Percentiles rank a stretch among this genome's conserved stretches.
Conservation (phyloP, 2,113 vertebrate genomes). For the Petaurus breviceps region DNA sequence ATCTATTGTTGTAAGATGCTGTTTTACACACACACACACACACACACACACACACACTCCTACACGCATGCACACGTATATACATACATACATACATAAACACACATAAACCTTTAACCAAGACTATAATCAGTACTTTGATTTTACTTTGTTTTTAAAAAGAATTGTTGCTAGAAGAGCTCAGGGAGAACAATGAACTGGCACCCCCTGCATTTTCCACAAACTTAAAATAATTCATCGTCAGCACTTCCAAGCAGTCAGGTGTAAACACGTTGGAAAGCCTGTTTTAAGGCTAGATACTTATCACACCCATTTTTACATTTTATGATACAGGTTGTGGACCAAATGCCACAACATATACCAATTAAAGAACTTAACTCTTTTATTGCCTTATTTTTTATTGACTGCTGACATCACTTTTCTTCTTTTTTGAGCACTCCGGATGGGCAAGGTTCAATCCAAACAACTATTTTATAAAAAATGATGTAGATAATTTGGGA, state of each 20-base stretch:
- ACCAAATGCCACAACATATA: not conserved
- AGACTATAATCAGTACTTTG: not conserved
- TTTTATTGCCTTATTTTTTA: not conserved
- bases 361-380: not conserved
- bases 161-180: not conserved
- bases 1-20: not conserved
- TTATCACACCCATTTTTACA: not conserved
- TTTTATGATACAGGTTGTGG: not conserved
- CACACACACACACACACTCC: too few species aligned
- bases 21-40: too few species aligned
- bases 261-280: not conserved
- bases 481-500: not conserved
- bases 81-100: too few species aligned
- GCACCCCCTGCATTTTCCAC: not conserved
- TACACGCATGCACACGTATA: too few species aligned
- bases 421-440: not conserved
- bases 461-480: not conserved
- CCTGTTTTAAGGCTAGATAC: not conserved
- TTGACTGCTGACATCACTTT: not conserved
- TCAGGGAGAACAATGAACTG: not conserved
- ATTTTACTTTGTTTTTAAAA: not conserved
- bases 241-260: constrained; percentile 41
- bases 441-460: not conserved
- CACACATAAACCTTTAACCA: not conserved
- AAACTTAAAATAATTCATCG: not conserved